A percentile compares a stretch with the other conserved stretches of the same genome.
phyloP scores from a whole-genome alignment of 2,113 vertebrate genomes.

The Setophaga coronata region DNA sequence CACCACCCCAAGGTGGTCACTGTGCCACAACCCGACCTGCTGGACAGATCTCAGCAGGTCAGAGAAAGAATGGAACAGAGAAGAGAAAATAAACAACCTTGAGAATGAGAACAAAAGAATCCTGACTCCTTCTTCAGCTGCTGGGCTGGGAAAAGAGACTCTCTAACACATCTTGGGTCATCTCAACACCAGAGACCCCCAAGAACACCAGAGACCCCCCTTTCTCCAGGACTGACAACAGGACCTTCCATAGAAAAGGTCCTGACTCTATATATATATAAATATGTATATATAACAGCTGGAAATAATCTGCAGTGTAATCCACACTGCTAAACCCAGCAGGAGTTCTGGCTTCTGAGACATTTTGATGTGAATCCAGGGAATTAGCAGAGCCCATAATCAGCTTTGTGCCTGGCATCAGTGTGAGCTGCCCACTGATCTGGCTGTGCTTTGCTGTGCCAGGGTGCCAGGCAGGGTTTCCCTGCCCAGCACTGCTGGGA shows the following conservation, averaged over 20 bases:
- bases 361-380: background rate
- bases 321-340: background rate
- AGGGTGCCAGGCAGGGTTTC: background rate
- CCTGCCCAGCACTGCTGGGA: background rate
- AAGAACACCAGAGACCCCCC: no score
- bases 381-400: background rate
- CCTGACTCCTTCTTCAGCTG: no score
- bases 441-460: background rate
- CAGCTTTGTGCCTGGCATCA: background rate
- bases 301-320: slow-evolving; percentile 19
- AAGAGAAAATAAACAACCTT: no score
- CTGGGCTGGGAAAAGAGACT: no score
- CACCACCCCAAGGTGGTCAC: no score
- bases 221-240: background rate
- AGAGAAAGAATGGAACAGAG: no score
- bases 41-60: no score
- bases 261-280: background rate
- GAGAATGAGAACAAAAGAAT: no score
- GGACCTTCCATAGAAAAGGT: background rate
- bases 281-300: background rate
- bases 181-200: no score
- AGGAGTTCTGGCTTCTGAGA: background rate
- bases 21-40: no score
- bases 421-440: background rate
- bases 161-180: no score